Percentiles rank a stretch among this genome's conserved stretches.
These are phyloP conservation scores for Drosophila kepulauana DNA, from an alignment of 1,140 invertebrate species.

Conservation along the genomic window DNA sequence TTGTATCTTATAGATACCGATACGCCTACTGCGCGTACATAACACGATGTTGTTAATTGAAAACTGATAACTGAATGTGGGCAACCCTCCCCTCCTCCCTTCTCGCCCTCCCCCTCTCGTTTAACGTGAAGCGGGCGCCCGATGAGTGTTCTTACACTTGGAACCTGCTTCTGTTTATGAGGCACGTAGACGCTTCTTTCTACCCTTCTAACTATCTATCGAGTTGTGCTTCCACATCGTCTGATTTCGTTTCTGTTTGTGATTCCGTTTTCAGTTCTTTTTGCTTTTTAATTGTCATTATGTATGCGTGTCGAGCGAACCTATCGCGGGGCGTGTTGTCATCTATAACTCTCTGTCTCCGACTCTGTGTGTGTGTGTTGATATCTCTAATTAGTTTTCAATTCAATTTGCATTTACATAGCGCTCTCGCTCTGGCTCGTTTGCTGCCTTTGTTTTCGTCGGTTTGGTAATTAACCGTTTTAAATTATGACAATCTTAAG, in stretches of 20 bases:
- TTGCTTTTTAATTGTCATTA: slow-evolving; percentile 76
- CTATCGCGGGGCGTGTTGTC: slow-evolving; percentile 60
- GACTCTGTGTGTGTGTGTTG: slow-evolving; percentile 46
- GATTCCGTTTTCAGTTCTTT: slow-evolving; percentile 29
- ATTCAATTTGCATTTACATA: slow-evolving; percentile 76
- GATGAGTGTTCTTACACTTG: slow-evolving; percentile 44
- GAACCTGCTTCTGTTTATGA: slow-evolving; percentile 64
- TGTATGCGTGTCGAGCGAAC: slow-evolving; percentile 66
- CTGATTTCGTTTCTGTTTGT: slow-evolving; percentile 13
- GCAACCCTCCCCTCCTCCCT: neutral
- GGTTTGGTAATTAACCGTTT: slow-evolving; percentile 59
- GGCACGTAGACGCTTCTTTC: slow-evolving; percentile 9
- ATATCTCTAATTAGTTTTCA: slow-evolving; percentile 81
- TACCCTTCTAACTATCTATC: neutral
- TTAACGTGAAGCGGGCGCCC: too few species aligned
- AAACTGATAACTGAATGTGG: slow-evolving; percentile 70
- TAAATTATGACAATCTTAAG: slow-evolving; percentile 72
- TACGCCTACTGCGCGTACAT: slow-evolving; percentile 61
- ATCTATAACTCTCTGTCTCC: slow-evolving; percentile 31
- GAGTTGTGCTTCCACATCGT: neutral
- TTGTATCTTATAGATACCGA: slow-evolving; percentile 71
- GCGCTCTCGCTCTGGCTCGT: slow-evolving; percentile 22
- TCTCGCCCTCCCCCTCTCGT: too few species aligned
- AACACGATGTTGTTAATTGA: slow-evolving; percentile 81
- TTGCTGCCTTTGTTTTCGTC: neutral